phyloP scores from a whole-genome alignment of 2,797 vertebrate species.

The Hafferia zeledoni region DNA sequence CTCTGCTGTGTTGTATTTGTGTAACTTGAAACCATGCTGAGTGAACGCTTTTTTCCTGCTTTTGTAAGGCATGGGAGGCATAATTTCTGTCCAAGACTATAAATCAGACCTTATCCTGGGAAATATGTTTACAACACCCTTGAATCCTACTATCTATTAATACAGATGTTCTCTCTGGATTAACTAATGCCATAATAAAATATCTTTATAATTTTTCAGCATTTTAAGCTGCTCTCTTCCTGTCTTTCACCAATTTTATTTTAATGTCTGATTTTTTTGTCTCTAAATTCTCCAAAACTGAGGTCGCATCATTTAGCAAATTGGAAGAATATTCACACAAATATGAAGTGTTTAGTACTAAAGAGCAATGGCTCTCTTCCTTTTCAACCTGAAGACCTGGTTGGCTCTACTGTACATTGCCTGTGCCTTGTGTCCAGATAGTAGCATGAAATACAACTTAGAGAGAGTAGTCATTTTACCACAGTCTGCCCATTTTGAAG shows the following conservation, averaged over 20 bases:
- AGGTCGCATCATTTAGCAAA: background rate
- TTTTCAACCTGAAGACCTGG: background rate
- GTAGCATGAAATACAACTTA: background rate
- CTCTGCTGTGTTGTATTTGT: background rate
- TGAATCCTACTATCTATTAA: background rate
- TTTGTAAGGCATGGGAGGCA: background rate
- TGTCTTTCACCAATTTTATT: background rate
- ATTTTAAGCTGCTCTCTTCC: background rate
- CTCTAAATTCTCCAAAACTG: background rate
- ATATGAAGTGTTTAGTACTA: background rate
- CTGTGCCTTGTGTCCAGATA: background rate
- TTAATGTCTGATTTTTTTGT: background rate
- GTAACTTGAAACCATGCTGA: conserved; percentile 33
- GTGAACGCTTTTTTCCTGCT: background rate
- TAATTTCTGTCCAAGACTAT: conserved; percentile 16
- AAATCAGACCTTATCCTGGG: conserved; percentile 25
- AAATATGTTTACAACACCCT: background rate
- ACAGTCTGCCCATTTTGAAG: background rate
- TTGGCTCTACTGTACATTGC: background rate
- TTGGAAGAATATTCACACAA: background rate
- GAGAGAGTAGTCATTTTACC: background rate
- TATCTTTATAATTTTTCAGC: background rate
- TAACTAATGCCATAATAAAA: background rate
- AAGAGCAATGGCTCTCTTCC: background rate
- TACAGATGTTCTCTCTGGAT: background rate